These are phyloP conservation scores for Poicephalus meyeri DNA, from an alignment of 2,113 vertebrate genomes.

Conservation along the genomic window DNA sequence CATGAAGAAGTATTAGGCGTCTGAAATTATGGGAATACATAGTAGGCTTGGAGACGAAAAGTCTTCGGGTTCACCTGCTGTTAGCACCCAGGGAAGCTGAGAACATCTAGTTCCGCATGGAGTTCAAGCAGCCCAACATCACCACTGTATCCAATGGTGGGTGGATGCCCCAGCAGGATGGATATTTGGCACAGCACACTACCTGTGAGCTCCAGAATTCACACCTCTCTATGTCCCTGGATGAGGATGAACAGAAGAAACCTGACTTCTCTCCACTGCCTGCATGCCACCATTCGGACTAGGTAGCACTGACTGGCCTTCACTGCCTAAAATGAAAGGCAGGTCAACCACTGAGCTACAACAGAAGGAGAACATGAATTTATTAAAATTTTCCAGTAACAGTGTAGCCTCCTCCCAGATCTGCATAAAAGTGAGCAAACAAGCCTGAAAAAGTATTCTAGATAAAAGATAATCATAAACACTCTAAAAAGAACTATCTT, in stretches of 20 bases:
- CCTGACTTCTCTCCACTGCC: not conserved
- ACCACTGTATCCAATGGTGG: rapidly evolving
- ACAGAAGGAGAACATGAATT: not conserved
- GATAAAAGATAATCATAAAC: not conserved
- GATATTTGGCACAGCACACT: not conserved
- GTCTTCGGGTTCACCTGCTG: not conserved
- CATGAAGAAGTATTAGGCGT: not conserved
- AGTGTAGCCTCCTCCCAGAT: not conserved
- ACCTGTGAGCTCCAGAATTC: not conserved
- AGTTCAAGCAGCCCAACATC: not conserved
- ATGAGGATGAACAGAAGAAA: not conserved
- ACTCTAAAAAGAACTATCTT: not conserved
- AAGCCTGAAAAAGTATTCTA: not conserved
- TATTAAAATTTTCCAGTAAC: not conserved
- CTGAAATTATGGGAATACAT: not conserved
- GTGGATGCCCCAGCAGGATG: not conserved
- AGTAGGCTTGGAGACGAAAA: not conserved
- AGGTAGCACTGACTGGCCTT: not conserved
- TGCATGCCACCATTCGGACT: not conserved
- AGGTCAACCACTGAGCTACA: not conserved
- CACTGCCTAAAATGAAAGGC: not conserved
- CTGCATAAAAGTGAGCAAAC: not conserved
- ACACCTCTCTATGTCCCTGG: not conserved
- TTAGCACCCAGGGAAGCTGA: not conserved
- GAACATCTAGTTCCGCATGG: no score